Evolutionary conservation across 2,113 vertebrate species (phyloP).

Genomic region (Malaclemys terrapin): DNA sequence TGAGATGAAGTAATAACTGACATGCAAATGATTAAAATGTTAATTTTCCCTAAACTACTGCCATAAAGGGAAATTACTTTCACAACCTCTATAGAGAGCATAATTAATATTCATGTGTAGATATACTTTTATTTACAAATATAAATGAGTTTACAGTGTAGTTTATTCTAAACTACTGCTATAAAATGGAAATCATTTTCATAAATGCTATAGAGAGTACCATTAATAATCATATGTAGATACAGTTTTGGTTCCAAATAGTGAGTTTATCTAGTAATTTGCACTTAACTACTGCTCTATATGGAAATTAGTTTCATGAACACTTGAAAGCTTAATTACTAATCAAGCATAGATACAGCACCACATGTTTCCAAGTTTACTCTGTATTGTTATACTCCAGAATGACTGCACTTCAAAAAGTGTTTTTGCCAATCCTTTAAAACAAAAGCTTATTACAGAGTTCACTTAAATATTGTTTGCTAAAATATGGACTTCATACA

Average conservation of each 20-base stretch:
- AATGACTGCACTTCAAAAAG: neutral
- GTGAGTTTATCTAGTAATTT: slow-evolving; percentile 33
- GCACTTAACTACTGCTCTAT: slow-evolving; percentile 10
- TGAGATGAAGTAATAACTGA: neutral
- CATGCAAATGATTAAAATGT: slow-evolving; percentile 42
- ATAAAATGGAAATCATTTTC: slow-evolving; percentile 37
- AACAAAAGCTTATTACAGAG: slow-evolving; percentile 40
- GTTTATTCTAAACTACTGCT: slow-evolving; percentile 30
- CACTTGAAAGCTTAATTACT: slow-evolving; percentile 55
- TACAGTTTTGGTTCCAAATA: neutral
- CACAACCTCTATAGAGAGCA: neutral
- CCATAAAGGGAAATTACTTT: slow-evolving; percentile 14
- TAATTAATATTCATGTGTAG: slow-evolving; percentile 44
- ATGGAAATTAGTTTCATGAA: slow-evolving; percentile 53
- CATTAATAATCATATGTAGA: slow-evolving; percentile 53
- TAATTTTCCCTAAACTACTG: neutral
- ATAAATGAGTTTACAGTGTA: neutral
- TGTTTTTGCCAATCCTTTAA: slow-evolving; percentile 22
- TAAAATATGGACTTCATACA: slow-evolving; percentile 32
- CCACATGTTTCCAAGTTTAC: slow-evolving; percentile 21
- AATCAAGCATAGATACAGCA: slow-evolving; percentile 31
- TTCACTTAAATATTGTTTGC: slow-evolving; percentile 26
- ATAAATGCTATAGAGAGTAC: neutral
- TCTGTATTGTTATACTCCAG: slow-evolving; percentile 1
- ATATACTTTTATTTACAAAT: slow-evolving; percentile 50